A percentile compares a stretch with the other conserved stretches of the same genome.
These are phyloP conservation scores for Dinomys branickii DNA, from an alignment of 2,113 vertebrate species.

Conservation along the genomic window DNA sequence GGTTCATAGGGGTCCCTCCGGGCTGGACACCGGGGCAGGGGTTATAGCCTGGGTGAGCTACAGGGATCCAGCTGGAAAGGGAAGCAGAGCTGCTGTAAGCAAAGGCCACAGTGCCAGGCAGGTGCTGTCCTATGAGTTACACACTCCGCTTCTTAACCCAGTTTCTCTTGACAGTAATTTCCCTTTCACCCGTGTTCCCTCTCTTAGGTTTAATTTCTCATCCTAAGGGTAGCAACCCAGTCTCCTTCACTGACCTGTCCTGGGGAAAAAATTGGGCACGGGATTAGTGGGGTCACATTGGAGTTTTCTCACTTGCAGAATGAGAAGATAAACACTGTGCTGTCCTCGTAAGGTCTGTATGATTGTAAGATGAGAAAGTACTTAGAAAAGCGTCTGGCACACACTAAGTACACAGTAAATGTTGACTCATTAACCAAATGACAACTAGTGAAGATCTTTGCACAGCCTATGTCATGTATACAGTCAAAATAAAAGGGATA, in stretches of 20 bases:
- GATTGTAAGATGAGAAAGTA: neutral
- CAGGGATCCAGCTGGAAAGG: neutral
- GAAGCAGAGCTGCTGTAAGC: neutral
- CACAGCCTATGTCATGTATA: neutral
- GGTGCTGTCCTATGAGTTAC: neutral
- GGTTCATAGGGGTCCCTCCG: neutral
- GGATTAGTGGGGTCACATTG: neutral
- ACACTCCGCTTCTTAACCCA: neutral
- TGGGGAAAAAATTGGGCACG: no score
- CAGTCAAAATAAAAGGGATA: neutral
- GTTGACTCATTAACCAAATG: neutral
- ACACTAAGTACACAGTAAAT: neutral
- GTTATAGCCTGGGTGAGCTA: neutral
- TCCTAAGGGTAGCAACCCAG: neutral
- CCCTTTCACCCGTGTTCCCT: neutral
- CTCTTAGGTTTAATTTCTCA: neutral
- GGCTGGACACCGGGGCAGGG: neutral
- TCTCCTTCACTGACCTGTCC: neutral
- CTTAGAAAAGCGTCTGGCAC: neutral
- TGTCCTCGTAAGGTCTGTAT: neutral
- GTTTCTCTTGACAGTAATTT: neutral
- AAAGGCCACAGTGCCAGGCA: no score
- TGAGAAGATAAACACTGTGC: neutral
- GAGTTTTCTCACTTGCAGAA: constrained; percentile 45
- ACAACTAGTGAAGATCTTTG: neutral